A percentile compares a stretch with the other conserved stretches of the same genome.
Conservation (phyloP, 2,113 vertebrate genomes). For the Brachyhypopomus occidentalis region DNA sequence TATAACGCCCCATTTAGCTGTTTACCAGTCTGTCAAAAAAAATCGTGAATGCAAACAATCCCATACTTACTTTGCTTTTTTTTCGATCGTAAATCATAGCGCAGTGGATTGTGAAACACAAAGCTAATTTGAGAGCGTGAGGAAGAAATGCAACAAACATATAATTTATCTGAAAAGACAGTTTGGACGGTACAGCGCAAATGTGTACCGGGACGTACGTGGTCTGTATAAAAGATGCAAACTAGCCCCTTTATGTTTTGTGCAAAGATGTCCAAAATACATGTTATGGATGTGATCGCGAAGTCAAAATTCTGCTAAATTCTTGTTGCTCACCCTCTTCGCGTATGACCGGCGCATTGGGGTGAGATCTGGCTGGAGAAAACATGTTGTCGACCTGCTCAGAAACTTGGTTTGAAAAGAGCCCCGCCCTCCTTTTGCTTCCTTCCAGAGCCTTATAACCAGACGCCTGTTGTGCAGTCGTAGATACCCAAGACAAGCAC, state of each 20-base stretch:
- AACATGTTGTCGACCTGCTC: conserved; percentile 53
- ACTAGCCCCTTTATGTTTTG: neutral
- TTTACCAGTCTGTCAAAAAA: neutral
- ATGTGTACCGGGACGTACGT: no score
- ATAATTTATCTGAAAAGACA: no score
- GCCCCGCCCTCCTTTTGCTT: conserved; percentile 69
- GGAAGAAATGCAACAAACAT: neutral
- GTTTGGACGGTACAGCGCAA: no score
- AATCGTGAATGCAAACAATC: neutral
- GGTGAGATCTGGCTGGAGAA: conserved; percentile 33
- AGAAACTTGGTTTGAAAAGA: conserved; percentile 67
- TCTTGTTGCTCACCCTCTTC: neutral
- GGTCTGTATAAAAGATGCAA: neutral
- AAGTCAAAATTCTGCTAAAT: neutral
- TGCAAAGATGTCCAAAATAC: neutral
- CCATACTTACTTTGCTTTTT: neutral
- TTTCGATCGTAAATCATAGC: neutral
- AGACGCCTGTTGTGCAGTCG: conserved; percentile 63
- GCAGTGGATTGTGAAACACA: neutral
- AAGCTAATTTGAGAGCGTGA: no score
- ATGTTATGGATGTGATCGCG: neutral
- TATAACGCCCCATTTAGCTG: neutral
- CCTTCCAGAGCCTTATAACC: conserved; percentile 73
- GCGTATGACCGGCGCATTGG: neutral
- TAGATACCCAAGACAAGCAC: conserved; percentile 69